A percentile compares a stretch with the other conserved stretches of the same genome.
Conservation (phyloP, 2,113 vertebrate species). For the Nothocercus julius region DNA sequence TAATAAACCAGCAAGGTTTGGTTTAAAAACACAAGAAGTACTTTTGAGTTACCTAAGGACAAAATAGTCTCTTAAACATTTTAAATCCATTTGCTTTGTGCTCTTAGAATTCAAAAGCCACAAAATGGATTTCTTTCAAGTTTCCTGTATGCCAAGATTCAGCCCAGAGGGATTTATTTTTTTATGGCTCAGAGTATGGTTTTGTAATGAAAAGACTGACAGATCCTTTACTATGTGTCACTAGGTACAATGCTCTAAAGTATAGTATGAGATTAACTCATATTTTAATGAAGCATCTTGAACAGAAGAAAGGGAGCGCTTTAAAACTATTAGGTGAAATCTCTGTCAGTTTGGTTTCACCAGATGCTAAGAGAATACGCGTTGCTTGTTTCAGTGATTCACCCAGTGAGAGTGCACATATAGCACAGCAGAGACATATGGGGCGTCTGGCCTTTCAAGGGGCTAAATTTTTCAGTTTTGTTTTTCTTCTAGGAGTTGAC, state of each 20-base stretch:
- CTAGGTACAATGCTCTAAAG: slow-evolving; percentile 35
- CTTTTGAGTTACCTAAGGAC: slow-evolving; percentile 10
- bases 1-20: neutral
- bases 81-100: slow-evolving; percentile 59
- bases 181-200: slow-evolving; percentile 16
- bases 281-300: slow-evolving; percentile 34
- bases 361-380: neutral
- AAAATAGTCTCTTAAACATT: neutral
- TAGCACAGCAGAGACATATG: neutral
- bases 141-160: slow-evolving; percentile 45
- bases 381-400: neutral
- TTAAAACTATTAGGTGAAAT: slow-evolving; percentile 29
- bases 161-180: slow-evolving; percentile 27
- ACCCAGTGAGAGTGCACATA: neutral
- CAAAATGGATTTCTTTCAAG: slow-evolving; percentile 65
- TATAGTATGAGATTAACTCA: slow-evolving; percentile 14
- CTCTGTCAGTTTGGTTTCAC: slow-evolving; percentile 7
- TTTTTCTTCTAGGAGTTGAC: neutral
- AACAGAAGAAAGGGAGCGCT: slow-evolving; percentile 33
- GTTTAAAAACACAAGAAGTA: neutral
- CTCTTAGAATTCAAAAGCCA: slow-evolving; percentile 57
- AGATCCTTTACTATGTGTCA: slow-evolving; percentile 51
- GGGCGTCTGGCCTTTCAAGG: neutral
- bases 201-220: slow-evolving; percentile 61
- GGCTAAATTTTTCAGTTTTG: slow-evolving; percentile 17